Base-by-base conservation (phyloP, 2,888 invertebrate genomes). In the Epinotia bilunana region DNA sequence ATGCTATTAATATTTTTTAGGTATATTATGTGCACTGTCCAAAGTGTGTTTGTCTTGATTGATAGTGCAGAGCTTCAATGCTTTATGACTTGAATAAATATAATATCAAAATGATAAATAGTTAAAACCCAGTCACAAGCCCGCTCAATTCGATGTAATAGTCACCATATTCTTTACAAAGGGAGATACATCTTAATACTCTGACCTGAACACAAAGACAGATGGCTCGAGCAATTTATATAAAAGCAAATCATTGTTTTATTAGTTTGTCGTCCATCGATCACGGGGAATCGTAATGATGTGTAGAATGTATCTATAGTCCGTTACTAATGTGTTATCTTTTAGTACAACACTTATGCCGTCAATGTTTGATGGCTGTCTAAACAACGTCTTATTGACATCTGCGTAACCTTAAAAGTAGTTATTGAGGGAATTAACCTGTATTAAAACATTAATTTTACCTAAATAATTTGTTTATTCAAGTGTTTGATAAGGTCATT, bases 201-300 rank as follows among this genome's bases (percentile, higher is more conserved):
- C 58, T 65, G 70, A 65, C 67, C 65, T 23, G 63, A 69, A 53
- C 73, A 71, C 68, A 68, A 77, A 77, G 76, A 76, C 77, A 67
- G 33, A 75, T 69, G 64, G 76, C 11, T 53, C 16, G 23, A 20
- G 20, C 64, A 20, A 49, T 58, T 69, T 64, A 18, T 60, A 43
- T 86, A 83, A 86, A 83, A 85, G 84, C 85, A 84, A 81, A 81
- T 43, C 77, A 83, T 82, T 86, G 86, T 86, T 80, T 78, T 77
- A 77, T 80, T 78, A 77, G 77, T 77, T 76, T 61, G 71, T 69
- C 74, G 75, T 69, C 83, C 81, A 84, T 85, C 77, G 83, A 84
- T 84, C 79, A 79, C n/a, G 43, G 73, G 33, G 64, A 65, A 74
- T 55, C n/a, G 64, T 71, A 64, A 76, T 73, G 69, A 70, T 76